phyloP scores from a whole-genome alignment of 1,140 invertebrate genomes.

The Macrobrachium nipponense region DNA sequence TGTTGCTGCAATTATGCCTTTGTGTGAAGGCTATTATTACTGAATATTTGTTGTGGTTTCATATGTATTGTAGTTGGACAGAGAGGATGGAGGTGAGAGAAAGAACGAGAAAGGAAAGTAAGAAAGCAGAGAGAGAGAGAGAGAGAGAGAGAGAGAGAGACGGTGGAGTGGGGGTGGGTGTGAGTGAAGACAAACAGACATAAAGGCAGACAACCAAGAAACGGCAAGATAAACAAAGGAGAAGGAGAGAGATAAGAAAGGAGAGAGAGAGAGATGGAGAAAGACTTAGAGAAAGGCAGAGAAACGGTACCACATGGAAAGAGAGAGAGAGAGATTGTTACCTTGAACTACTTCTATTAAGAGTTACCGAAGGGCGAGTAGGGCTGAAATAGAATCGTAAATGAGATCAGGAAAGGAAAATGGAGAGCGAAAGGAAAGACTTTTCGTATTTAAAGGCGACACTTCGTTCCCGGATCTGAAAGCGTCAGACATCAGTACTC shows the following conservation, averaged over 20 bases:
- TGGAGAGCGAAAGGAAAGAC: too few relatives aligned
- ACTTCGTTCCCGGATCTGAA: too few relatives aligned
- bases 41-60: not conserved
- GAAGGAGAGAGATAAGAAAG: not conserved
- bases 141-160: not conserved
- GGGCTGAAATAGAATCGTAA: too few relatives aligned
- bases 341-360: not conserved
- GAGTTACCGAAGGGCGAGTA: not conserved
- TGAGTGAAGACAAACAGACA: not conserved
- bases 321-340: conserved; percentile 19
- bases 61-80: not conserved
- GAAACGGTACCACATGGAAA: too few relatives aligned
- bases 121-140: conserved; percentile 10
- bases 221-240: not conserved
- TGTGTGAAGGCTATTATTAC: too few relatives aligned
- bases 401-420: too few relatives aligned
- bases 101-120: not conserved
- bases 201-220: not conserved
- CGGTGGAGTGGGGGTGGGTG: too few relatives aligned
- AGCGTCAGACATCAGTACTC: too few relatives aligned
- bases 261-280: conserved; percentile 14
- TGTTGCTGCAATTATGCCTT: too few relatives aligned
- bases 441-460: too few relatives aligned
- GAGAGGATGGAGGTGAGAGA: too few relatives aligned
- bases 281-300: too few relatives aligned